Conservation (phyloP, 2,113 vertebrate genomes). For the Falcunculus frontatus region DNA sequence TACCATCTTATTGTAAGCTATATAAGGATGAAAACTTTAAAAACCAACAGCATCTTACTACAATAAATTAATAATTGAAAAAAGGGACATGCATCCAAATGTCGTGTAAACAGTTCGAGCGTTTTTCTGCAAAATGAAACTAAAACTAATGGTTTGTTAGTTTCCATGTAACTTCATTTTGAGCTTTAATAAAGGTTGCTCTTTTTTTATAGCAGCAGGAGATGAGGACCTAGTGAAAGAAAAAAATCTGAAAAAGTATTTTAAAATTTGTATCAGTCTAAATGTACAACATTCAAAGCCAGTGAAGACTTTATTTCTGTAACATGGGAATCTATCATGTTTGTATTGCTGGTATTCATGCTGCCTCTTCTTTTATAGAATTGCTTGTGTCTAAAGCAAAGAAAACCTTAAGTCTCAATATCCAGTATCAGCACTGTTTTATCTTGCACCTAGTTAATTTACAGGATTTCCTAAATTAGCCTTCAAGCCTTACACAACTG, state of each 20-base stretch:
- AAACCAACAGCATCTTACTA: neutral
- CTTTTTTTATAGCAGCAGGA: neutral
- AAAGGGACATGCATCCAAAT: neutral
- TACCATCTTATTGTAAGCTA: neutral
- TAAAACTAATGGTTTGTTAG: neutral
- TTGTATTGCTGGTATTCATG: neutral
- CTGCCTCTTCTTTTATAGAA: neutral
- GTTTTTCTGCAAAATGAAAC: neutral
- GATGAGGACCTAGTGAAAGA: neutral
- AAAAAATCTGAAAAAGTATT: neutral
- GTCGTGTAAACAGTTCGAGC: neutral
- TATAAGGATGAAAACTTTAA: neutral
- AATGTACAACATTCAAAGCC: neutral
- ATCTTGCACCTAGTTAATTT: neutral
- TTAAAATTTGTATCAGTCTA: neutral
- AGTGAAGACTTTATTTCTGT: neutral
- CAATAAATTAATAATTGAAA: rapidly evolving
- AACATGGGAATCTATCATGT: neutral
- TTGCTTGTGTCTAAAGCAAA: neutral
- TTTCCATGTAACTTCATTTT: neutral
- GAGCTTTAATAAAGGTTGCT: neutral
- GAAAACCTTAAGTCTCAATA: neutral
- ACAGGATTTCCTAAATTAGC: neutral
- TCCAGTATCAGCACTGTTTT: neutral
- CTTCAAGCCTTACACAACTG: neutral